Evolutionary conservation across 2,113 vertebrate species (phyloP), one percentile per base, ranked within the genome.

Genomic region (Xenopus borealis): DNA sequence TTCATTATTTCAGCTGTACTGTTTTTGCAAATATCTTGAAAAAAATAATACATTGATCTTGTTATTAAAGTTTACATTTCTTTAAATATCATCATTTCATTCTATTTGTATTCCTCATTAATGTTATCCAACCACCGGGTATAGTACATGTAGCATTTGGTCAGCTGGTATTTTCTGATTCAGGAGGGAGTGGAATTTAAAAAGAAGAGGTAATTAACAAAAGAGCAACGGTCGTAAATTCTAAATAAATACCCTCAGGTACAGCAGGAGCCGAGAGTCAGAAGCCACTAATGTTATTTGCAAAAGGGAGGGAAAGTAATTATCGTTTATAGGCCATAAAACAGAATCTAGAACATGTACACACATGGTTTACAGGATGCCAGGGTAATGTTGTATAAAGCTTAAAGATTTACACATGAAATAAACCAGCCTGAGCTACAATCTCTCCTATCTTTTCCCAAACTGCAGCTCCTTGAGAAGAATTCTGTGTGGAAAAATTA

Each of bases 271-370:
- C 9, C 18, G 14, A 61, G 58, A 61, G 58, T 23, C 58, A 71
- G 57, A 59, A 57, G 20, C 18, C 40, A 58, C 57, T 71, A 58
- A 62, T 27, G 69, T 23, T 62, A 46, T 62, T 62, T 62, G 57
- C 69, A 71, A 57, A 71, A 47, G 30, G 17, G 33, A 71, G 40
- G 69, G 69, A 46, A 71, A 71, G 45, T 47, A 61, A 59, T 33
- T 46, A 62, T 19, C 40, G 27, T 62, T 55, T 55, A 55, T 55
- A n/a, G 53, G 17, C 16, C 53, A 16, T 16, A 55, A 50, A 55
- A 55, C 53, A 55, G 8, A 55, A n/a, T 55, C 18, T 55, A 18
- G 53, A 16, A 55, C 17, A n/a, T 55, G 53, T n/a, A 55, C 53
- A 55, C 12, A 55, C 53, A 55, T 8, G 16, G 53, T 55, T 55